A percentile compares a stretch with the other conserved stretches of the same genome.
These are phyloP conservation scores for Trachops cirrhosus DNA, from an alignment of 2,797 vertebrate species.

Conservation along the genomic window DNA sequence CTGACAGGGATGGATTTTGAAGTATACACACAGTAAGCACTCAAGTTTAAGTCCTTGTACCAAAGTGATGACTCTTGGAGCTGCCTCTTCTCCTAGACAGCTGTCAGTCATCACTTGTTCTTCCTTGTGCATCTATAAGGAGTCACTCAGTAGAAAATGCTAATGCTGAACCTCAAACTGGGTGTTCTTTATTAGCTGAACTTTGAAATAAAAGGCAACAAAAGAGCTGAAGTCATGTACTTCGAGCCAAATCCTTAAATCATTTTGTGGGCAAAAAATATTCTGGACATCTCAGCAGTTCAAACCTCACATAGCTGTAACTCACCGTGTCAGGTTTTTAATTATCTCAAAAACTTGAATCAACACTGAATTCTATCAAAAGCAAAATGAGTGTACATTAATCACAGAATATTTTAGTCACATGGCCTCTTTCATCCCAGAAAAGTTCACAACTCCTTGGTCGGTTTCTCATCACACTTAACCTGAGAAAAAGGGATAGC, in stretches of 20 bases:
- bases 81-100: background rate
- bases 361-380: constrained; percentile 52
- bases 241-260: constrained; percentile 40
- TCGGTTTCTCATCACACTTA: constrained; percentile 66
- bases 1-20: too few relatives aligned
- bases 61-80: background rate
- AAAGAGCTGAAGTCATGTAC: background rate
- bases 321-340: constrained; percentile 47
- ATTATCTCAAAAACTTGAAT: constrained; percentile 63
- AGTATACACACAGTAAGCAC: background rate
- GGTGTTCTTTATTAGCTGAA: constrained; percentile 54
- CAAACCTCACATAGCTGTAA: constrained; percentile 17
- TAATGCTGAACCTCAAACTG: background rate
- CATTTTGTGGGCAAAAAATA: background rate
- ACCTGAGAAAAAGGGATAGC: constrained; percentile 32
- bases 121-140: background rate
- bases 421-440: constrained; percentile 44
- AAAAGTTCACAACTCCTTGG: constrained; percentile 33
- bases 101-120: constrained; percentile 36
- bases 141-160: background rate
- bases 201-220: constrained; percentile 26
- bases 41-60: background rate
- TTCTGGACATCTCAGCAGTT: constrained; percentile 34
- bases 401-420: constrained; percentile 61
- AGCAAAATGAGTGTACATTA: constrained; percentile 61